These are phyloP conservation scores for Patiria miniata DNA, from an alignment of 35 echinoderm and acorn worm genomes.

Conservation along the genomic window DNA sequence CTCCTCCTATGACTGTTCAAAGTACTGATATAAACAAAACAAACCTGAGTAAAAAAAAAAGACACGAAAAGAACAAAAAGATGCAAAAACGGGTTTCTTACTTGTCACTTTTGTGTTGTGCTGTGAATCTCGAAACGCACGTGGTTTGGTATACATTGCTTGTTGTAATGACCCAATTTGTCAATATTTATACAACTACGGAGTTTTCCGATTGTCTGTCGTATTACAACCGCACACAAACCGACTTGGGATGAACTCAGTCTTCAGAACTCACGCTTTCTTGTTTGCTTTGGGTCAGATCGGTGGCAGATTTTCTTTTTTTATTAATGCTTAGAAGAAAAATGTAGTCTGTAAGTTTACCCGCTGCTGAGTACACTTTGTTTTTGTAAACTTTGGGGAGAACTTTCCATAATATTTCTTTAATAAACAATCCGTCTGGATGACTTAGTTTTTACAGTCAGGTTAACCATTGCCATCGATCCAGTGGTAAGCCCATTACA, in stretches of 20 bases:
- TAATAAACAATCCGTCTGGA: background rate
- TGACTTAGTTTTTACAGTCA: background rate
- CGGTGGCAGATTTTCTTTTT: background rate
- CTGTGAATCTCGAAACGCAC: conserved; percentile 1
- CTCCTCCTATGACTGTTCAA: conserved; percentile 68
- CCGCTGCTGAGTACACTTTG: background rate
- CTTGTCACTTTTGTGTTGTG: conserved; percentile 11
- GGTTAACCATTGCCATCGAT: background rate
- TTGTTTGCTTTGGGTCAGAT: conserved; percentile 11
- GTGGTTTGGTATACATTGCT: background rate
- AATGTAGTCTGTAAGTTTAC: background rate
- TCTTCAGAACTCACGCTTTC: background rate
- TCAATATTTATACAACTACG: background rate
- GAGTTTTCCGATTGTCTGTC: background rate
- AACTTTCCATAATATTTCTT: conserved; percentile 18
- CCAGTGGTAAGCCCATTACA: background rate
- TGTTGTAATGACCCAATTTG: background rate
- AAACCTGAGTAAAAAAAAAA: conserved; percentile 11
- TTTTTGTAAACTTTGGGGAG: conserved; percentile 14
- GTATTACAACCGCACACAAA: background rate
- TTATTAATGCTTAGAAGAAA: background rate
- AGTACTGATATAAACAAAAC: conserved; percentile 46
- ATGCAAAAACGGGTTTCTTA: conserved; percentile 14
- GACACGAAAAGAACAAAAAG: conserved; percentile 35
- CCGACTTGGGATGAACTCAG: background rate